Evolutionary conservation across 2,888 invertebrate genomes (phyloP), one percentile per base, ranked within the genome.

Genomic region (Abrostola tripartita): DNA sequence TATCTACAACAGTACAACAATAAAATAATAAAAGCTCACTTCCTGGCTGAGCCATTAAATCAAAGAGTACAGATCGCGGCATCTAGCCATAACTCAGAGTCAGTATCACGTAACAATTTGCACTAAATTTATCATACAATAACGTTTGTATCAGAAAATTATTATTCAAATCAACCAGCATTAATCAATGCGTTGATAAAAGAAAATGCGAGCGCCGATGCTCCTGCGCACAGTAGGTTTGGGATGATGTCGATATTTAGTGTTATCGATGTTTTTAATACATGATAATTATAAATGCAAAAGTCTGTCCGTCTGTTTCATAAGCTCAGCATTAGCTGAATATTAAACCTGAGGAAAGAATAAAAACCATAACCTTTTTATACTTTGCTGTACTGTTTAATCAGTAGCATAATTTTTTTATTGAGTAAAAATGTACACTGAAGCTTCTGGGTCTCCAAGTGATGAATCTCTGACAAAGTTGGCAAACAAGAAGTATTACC

Each of bases 51-150:
- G 59, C 76, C 51, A 81, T 71, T 78, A 78, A 77, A 79, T 79
- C 80, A 78, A 72, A 65, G 61, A 69, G 51, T 68, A 64, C 63
- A 78, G 80, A 78, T 74, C 69, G 71, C 65, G 71, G 66, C 66
- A 63, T 74, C 76, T 77, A 73, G 69, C 79, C 52, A 79, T 79
- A 79, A 81, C 78, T 79, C 71, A 77, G 63, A 68, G 65, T 75
- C 74, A 85, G 82, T 85, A 85, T 89, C 90, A 89, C 87, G 88
- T 92, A 91, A 94, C 93, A 93, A 93, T 94, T 93, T 92, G 92
- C 94, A 94, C 94, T 93, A 93, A 94, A 94, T 93, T 94, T 93
- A 94, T 94, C 93, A 93, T 91, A 94, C 93, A 93, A 93, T 94
- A 94, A 94, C 92, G 92, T 93, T 92, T 91, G 92, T 92, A 91